These are phyloP conservation scores for Halictus rubicundus DNA, from an alignment of 1,140 invertebrate genomes.

Conservation along the genomic window DNA sequence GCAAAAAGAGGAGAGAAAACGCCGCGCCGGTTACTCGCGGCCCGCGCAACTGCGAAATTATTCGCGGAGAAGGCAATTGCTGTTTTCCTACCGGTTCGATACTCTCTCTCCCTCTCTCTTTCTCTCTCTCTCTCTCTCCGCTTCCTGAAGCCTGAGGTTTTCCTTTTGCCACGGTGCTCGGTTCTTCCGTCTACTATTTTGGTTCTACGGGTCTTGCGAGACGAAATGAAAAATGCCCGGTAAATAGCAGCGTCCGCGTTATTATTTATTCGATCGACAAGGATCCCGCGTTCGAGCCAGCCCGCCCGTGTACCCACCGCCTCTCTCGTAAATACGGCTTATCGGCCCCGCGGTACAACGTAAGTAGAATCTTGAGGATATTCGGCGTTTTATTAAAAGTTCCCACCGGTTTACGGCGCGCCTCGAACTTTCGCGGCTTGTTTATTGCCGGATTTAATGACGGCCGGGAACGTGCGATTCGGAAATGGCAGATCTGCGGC, in stretches of 20 bases:
- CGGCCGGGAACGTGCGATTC: too few species aligned
- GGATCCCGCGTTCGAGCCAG: neutral
- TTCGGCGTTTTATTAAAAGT: neutral
- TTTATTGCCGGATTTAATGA: neutral
- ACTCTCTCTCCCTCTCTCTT: neutral
- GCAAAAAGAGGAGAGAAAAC: too few species aligned
- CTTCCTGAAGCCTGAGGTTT: too few species aligned
- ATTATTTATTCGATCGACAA: neutral
- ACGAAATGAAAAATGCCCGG: neutral
- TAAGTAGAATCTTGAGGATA: neutral
- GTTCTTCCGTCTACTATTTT: too few species aligned
- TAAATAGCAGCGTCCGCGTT: neutral
- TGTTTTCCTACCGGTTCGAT: neutral
- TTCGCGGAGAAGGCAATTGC: neutral
- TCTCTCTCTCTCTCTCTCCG: neutral
- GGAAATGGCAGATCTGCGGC: too few species aligned
- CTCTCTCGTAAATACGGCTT: neutral
- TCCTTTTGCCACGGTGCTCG: too few species aligned
- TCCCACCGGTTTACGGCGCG: neutral
- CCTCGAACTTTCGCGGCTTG: neutral
- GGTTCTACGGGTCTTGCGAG: neutral
- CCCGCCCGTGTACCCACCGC: neutral
- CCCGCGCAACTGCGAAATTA: slow-evolving; percentile 7
- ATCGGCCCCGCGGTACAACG: neutral
- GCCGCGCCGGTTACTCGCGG: neutral